Conservation (phyloP, 37 sponge, comb jelly and placozoan genomes). For the Aphrocallistes beatrix region DNA sequence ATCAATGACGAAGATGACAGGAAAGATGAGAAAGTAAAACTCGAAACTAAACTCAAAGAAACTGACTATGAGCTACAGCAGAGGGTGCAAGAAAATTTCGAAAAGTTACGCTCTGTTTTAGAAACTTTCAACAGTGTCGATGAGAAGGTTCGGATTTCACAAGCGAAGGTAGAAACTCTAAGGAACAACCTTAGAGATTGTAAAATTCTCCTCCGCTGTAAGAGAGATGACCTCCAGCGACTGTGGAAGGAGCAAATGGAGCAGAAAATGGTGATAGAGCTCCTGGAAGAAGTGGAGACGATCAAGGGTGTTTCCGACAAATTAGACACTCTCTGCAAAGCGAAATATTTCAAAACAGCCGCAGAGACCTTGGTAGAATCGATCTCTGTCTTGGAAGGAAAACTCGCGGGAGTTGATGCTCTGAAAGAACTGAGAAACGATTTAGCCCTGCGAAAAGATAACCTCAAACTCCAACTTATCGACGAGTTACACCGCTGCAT, state of each 20-base stretch:
- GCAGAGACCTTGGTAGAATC: constrained; percentile 35
- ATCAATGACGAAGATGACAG: constrained; percentile 7
- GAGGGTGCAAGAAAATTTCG: neutral
- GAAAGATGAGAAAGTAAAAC: neutral
- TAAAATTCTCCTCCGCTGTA: constrained; percentile 58
- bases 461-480: constrained; percentile 43
- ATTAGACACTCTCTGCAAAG: constrained; percentile 24
- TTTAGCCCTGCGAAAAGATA: constrained; percentile 36
- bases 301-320: constrained; percentile 45
- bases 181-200: constrained; percentile 45
- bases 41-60: neutral
- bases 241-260: constrained; percentile 85
- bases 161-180: constrained; percentile 30
- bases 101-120: constrained; percentile 4
- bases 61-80: neutral
- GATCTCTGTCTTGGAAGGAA: constrained; percentile 42
- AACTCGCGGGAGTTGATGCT: constrained; percentile 51
- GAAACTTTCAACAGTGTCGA: constrained; percentile 13
- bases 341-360: constrained; percentile 66
- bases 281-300: constrained; percentile 65
- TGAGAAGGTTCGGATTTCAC: constrained; percentile 30
- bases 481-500: constrained; percentile 68
- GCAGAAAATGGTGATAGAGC: constrained; percentile 61
- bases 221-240: constrained; percentile 64
- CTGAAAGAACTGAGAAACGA: constrained; percentile 54